Conservation (phyloP, 2,888 invertebrate genomes). For the Leucophenga montana region DNA sequence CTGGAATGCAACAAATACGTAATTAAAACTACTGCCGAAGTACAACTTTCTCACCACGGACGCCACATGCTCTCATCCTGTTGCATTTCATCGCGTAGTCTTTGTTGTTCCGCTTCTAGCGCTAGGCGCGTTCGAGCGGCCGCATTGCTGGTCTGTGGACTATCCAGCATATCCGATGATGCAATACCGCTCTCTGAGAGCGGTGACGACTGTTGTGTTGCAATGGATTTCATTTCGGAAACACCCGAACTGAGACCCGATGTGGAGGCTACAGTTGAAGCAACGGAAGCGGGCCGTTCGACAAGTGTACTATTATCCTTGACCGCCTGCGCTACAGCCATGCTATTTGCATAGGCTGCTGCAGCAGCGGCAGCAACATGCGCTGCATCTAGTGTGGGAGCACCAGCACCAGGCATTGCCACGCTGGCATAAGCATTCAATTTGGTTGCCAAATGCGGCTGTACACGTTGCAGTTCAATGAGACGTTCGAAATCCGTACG, state of each 20-base stretch:
- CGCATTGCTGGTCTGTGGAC: conserved; percentile 53
- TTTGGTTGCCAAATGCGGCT: conserved; percentile 55
- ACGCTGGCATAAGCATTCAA: conserved; percentile 44
- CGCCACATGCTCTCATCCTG: conserved; percentile 75
- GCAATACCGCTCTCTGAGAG: conserved; percentile 57
- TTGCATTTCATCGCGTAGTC: conserved; percentile 47
- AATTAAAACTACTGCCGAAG: too few species aligned
- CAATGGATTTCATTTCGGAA: conserved; percentile 56
- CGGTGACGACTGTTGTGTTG: conserved; percentile 59
- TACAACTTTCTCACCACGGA: conserved; percentile 74
- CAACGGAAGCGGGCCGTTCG: conserved; percentile 59
- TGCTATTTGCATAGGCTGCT: conserved; percentile 60
- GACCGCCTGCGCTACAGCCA: conserved; percentile 46
- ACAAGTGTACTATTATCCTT: not conserved
- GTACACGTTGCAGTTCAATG: conserved; percentile 68
- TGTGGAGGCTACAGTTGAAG: conserved; percentile 50
- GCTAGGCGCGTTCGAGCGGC: conserved; percentile 58
- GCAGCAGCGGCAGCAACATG: conserved; percentile 64
- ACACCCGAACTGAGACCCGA: conserved; percentile 58
- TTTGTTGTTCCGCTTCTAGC: conserved; percentile 44
- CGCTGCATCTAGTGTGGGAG: conserved; percentile 59
- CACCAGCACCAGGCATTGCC: conserved; percentile 45
- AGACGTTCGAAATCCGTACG: conserved; percentile 71
- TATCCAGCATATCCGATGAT: conserved; percentile 50
- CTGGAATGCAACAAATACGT: too few species aligned